phyloP scores from a whole-genome alignment of 1,140 invertebrate genomes.

The Anastrepha ludens region DNA sequence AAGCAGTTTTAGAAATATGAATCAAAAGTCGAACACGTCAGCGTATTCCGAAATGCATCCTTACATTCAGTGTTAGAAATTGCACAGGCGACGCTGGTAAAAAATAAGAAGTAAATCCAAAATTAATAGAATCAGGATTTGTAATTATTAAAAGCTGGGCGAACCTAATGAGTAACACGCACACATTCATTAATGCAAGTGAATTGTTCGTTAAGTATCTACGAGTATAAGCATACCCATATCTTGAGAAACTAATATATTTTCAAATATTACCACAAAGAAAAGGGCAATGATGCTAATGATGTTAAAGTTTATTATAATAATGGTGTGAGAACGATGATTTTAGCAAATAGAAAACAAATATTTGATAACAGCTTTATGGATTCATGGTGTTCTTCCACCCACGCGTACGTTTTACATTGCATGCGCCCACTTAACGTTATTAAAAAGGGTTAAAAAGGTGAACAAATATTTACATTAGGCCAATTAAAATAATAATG shows the following conservation, averaged over 20 bases:
- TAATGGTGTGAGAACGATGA: not conserved
- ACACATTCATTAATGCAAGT: not conserved
- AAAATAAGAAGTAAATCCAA: too few relatives aligned
- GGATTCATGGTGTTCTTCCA: not conserved
- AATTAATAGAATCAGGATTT: too few relatives aligned
- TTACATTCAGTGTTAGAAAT: too few relatives aligned
- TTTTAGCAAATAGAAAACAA: not conserved
- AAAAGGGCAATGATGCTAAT: not conserved
- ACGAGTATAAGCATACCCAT: not conserved
- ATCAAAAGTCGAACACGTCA: too few relatives aligned
- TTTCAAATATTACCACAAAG: not conserved
- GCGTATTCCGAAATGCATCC: too few relatives aligned
- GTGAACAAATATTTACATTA: slow-evolving; percentile 47
- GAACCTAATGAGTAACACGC: not conserved
- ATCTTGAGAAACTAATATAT: not conserved
- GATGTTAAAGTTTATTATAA: not conserved
- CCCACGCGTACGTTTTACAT: not conserved
- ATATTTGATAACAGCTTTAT: not conserved
- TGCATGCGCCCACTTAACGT: slow-evolving; percentile 46
- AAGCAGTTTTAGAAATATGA: too few relatives aligned
- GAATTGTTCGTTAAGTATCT: not conserved
- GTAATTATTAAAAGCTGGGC: not conserved
- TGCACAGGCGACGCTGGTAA: not conserved
- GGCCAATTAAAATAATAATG: slow-evolving; percentile 57
- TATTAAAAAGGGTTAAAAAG: slow-evolving; percentile 55